Conservation (phyloP, 2,113 vertebrate genomes). For the Psilopogon haemacephalus region DNA sequence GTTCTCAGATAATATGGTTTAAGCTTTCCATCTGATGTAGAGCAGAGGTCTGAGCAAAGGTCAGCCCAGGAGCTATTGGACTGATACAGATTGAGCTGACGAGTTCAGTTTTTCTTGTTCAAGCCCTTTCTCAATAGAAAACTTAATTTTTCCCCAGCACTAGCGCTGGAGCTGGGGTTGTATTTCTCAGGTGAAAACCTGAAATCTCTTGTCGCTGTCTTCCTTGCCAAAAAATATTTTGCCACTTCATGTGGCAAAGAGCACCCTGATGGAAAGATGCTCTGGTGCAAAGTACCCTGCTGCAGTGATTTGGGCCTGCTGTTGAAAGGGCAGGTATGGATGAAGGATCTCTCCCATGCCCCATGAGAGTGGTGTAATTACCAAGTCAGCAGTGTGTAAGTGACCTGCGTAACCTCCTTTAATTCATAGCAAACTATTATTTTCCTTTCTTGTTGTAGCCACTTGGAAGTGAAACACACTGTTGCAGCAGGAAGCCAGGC, state of each 20-base stretch:
- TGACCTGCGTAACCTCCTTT: neutral
- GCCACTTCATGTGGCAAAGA: neutral
- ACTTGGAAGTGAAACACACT: neutral
- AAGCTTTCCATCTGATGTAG: neutral
- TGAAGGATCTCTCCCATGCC: neutral
- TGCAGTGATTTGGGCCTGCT: accelerated
- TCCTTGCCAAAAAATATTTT: neutral
- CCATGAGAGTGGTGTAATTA: neutral
- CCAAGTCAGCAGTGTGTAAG: neutral
- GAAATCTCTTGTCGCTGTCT: neutral
- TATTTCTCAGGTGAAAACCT: neutral
- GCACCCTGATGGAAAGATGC: neutral
- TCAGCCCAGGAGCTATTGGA: accelerated
- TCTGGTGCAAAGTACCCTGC: neutral
- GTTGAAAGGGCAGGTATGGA: neutral
- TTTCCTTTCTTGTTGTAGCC: neutral
- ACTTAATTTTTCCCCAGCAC: neutral
- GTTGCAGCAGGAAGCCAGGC: neutral
- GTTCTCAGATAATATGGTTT: neutral
- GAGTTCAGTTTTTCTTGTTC: neutral
- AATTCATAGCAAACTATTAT: neutral
- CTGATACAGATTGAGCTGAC: neutral
- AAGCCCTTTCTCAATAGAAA: neutral
- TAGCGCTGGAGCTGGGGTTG: neutral
- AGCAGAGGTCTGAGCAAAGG: neutral